Base-by-base conservation (phyloP, 2,888 invertebrate genomes). In the Schizotus pectinicornis region DNA sequence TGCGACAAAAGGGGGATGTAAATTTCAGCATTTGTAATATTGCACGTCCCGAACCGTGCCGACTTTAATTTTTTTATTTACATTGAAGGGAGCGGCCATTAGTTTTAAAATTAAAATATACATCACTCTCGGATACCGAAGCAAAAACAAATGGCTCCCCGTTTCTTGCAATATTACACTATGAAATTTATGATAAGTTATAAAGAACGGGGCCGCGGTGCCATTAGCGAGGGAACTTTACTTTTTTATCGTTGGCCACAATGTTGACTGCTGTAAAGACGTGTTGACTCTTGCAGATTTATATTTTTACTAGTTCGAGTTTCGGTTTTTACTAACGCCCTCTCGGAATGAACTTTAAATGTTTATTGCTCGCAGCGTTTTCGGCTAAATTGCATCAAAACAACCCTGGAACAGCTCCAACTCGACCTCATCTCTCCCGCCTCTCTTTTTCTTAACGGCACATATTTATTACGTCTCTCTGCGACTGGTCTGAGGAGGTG, bases 41-140 rank as follows among this genome's bases (percentile, higher is more conserved):
- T 67, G 66, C 63, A 64, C 68, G 67, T 67, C 69, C 63, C 59
- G 65, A 61, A 60, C 66, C 67, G 39, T 33, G 41, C 61, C 65
- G 65, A 67, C 59, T 73, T 73, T 71, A 70, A 73, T 71, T 75
- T 75, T 76, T 76, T 74, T 75, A 75, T 76, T 76, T 72, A 74
- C 74, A 75, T 74, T 71, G 73, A 69, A 73, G 73, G 74, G 71
- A 74, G 72, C 71, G 68, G 68, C 76, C 77, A 76, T 77, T 78
- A 78, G 77, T 77, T 77, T 76, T 75, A 74, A 78, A 78, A 78
- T 78, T 77, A 78, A 78, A 78, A 78, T 78, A 78, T 78, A 78
- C 78, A 78, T 77, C 77, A 78, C 75, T 73, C 71, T 67, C 69
- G 72, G 68, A 73, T 73, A 72, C 75, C 72, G 71, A 75, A 74